Base-by-base conservation (phyloP, 2,113 vertebrate species). In the Tylochromis polylepis region DNA sequence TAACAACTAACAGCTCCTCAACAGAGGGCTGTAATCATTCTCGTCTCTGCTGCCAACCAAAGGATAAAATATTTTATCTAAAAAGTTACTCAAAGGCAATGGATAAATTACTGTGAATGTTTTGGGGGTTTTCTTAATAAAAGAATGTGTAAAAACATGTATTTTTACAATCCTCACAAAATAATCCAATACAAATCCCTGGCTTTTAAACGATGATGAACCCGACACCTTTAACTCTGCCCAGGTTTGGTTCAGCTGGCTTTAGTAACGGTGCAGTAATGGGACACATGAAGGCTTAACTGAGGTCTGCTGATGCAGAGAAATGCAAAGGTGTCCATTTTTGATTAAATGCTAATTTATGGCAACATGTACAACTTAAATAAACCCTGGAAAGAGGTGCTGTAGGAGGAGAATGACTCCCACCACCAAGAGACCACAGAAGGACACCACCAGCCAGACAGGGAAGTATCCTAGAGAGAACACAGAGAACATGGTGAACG, bases 401-500 rank as follows among this genome's bases (percentile, higher is more conserved):
- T 99, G 98, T 22, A 99, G 96, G 77, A 99, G 96, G 86, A 99
- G 67, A 60, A 99, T 89, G 5, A 96, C 79, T 11, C 89, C 93
- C 56, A 98, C 93, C 11, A 98, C 95, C 87, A 98, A 96, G 2
- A 97, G 94, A 0, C 96, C 96, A 7, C 98, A 99, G 6, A 97
- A 89, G 72, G 98, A 91, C 88, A 99, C 91, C 91, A 99, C 93
- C 84, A 99, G 91, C 98, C 98, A 99, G 41, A 98, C 9, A 0
- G 98, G 98, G 79, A 98, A 96, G 3, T 97, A 97, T 75, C 96
- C 98, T 99, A 18, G 15, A 65, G 51, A 4, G 58, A 15, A 79
- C 3, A 46, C 53, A 82, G 29, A 80, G 51, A 18, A 22, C 15
- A 31, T 2, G 7, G 12, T 43, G 2, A 77, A 34, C 14, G 9